Evolutionary conservation across 2,797 vertebrate species (phyloP), one percentile per base, ranked within the genome.

Genomic region (Apodemus agrarius): DNA sequence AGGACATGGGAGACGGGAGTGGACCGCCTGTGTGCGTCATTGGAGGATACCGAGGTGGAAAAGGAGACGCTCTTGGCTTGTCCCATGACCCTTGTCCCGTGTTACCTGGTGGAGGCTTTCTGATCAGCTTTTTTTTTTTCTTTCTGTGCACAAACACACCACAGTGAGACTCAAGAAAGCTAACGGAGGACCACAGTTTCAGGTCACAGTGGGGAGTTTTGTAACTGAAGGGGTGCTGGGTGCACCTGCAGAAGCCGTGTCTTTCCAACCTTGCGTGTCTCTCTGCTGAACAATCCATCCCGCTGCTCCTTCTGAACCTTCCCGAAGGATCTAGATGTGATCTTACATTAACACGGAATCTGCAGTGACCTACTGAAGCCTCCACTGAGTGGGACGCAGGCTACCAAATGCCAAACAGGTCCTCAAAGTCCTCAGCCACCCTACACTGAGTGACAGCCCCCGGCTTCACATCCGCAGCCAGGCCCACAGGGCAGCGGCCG

Each of bases 21-120:
- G 22, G n/a, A 26, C 21, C 1, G 1, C 14, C n/a, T 59, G 12
- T 22, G 1, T 24, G 26, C 3, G 0, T 83, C 57, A 43, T n/a
- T n/a, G 10, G 59, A 26, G 59, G 14, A n/a, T 21, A n/a, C 34
- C 16, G 57, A 61, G 34, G 17, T 37, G 46, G 29, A 34, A 7
- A 26, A 1, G 14, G 24, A 40, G n/a, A 16, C 3, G 49, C 85
- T 74, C 13, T 6, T 54, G 65, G 49, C 67, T 57, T 72, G n/a
- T 37, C 49, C 67, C 34, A 37, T 37, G 46, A 52, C 6, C 31
- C 63, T 86, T 49, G 31, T n/a, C 46, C 83, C 22, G 26, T 1
- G 7, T 54, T 52, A 52, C 63, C 46, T 17, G 21, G 21, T 17
- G 21, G 65, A 72, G 17, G 67, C 67, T 54, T n/a, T 72, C 46